These are phyloP conservation scores for Amyelois transitella DNA, from an alignment of 1,140 invertebrate genomes.

Conservation along the genomic window DNA sequence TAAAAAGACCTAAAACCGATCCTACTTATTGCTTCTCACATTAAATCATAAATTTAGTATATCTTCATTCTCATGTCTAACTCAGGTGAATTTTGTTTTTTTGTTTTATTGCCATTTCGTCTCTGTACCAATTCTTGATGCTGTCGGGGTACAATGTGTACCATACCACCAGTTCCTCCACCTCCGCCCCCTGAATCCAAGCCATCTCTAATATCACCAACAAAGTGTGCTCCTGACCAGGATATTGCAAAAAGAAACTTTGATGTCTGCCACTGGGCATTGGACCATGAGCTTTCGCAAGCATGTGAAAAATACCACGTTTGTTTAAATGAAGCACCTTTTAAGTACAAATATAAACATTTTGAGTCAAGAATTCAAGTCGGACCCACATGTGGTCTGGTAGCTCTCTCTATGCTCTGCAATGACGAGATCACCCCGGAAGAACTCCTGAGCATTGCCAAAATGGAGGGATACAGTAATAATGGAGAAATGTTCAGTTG, in stretches of 20 bases:
- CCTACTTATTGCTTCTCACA: too few relatives aligned
- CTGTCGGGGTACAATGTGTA: slow-evolving; percentile 36
- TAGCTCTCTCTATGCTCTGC: slow-evolving; percentile 85
- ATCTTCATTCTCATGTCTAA: neutral
- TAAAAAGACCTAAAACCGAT: too few relatives aligned
- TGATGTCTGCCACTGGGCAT: slow-evolving; percentile 61
- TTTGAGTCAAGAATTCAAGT: slow-evolving; percentile 63
- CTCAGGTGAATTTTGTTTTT: too few relatives aligned
- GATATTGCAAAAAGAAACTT: neutral
- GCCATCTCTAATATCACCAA: neutral
- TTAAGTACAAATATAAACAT: slow-evolving; percentile 45
- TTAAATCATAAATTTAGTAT: neutral
- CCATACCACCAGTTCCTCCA: slow-evolving; percentile 39
- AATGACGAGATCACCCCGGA: slow-evolving; percentile 76
- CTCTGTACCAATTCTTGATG: too few relatives aligned
- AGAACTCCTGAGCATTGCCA: slow-evolving; percentile 78
- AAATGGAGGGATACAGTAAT: slow-evolving; percentile 78
- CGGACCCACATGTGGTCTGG: slow-evolving; percentile 86
- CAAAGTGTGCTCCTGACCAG: neutral
- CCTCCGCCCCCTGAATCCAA: slow-evolving; percentile 23
- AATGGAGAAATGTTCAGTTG: slow-evolving; percentile 92
- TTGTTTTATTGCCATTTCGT: too few relatives aligned
- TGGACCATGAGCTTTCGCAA: slow-evolving; percentile 55
- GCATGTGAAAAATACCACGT: slow-evolving; percentile 66
- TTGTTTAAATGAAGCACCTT: slow-evolving; percentile 55